Percentiles rank a stretch among this genome's conserved stretches.
Evolutionary conservation across 2,113 vertebrate species (phyloP).

Genomic region (Ploceus nigricollis): DNA sequence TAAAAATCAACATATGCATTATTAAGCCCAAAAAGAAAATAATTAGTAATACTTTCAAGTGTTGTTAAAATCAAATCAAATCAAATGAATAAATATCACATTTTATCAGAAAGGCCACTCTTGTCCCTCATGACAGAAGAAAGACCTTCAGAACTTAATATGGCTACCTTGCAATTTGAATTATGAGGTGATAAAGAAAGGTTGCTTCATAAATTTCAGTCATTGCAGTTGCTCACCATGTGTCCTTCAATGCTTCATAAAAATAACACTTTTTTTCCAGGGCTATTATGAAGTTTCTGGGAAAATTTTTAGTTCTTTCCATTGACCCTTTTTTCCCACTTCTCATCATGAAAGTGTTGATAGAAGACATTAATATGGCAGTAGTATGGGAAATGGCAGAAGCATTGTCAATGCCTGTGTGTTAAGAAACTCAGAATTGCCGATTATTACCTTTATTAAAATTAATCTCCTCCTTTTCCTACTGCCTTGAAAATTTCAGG

Average conservation of each 20-base stretch:
- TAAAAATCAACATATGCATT: constrained; percentile 49
- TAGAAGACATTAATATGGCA: not conserved
- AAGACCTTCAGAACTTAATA: constrained; percentile 26
- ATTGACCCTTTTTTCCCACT: not conserved
- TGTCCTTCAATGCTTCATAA: constrained; percentile 6
- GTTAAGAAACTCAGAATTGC: not conserved
- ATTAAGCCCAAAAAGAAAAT: constrained; percentile 20
- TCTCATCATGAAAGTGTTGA: not conserved
- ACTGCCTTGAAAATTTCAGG: not conserved
- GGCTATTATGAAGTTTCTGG: not conserved
- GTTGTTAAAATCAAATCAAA: not conserved
- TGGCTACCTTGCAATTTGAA: not conserved
- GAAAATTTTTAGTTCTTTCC: not conserved
- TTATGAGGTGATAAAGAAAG: constrained; percentile 34
- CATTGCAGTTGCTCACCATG: not conserved
- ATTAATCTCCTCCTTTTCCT: not conserved
- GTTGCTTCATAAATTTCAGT: constrained; percentile 15
- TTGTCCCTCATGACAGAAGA: not conserved
- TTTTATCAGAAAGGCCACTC: not conserved
- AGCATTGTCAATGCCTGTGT: not conserved
- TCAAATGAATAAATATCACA: not conserved
- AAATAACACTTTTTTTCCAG: not conserved
- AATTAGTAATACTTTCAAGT: constrained; percentile 1
- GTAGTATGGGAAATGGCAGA: not conserved
- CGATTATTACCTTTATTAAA: not conserved